These are phyloP conservation scores for Orbicella faveolata DNA, from an alignment of 64 coral and sea anemone genomes.

Conservation along the genomic window DNA sequence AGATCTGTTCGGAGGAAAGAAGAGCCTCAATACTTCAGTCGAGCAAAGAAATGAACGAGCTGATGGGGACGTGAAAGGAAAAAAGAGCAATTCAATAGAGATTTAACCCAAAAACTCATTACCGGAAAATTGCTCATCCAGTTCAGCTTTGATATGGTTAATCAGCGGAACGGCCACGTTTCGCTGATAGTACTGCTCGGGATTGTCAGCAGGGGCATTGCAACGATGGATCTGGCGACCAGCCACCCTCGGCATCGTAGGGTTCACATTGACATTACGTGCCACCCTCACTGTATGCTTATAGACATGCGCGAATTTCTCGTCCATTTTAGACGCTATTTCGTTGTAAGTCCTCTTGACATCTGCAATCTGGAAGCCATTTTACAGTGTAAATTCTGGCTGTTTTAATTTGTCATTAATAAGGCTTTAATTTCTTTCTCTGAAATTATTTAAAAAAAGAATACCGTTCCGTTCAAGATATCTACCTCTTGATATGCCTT, in stretches of 20 bases:
- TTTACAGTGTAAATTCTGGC: slow-evolving; percentile 36
- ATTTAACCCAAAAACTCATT: no score
- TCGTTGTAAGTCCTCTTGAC: slow-evolving; percentile 53
- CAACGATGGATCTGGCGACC: slow-evolving; percentile 47
- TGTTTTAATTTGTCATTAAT: background rate
- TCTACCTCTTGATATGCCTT: slow-evolving; percentile 67
- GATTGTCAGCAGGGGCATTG: slow-evolving; percentile 42
- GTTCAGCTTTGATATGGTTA: slow-evolving; percentile 51
- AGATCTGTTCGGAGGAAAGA: slow-evolving; percentile 29
- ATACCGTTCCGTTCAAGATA: slow-evolving; percentile 37
- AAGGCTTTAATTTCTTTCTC: no score
- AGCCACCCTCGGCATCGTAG: slow-evolving; percentile 52
- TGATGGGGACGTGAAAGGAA: background rate
- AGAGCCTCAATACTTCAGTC: slow-evolving; percentile 24
- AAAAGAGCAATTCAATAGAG: no score
- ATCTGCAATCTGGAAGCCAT: slow-evolving; percentile 55
- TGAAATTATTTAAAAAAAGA: background rate
- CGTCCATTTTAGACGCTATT: slow-evolving; percentile 66
- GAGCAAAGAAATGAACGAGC: slow-evolving; percentile 33
- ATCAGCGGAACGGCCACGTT: slow-evolving; percentile 57
- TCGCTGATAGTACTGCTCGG: slow-evolving; percentile 46
- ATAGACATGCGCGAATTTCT: slow-evolving; percentile 51
- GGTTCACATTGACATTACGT: slow-evolving; percentile 49
- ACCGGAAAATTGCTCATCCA: slow-evolving; percentile 54
- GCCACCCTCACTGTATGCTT: slow-evolving; percentile 50